These are phyloP conservation scores for Lathronympha strigana DNA, from an alignment of 2,888 invertebrate species.

Conservation along the genomic window DNA sequence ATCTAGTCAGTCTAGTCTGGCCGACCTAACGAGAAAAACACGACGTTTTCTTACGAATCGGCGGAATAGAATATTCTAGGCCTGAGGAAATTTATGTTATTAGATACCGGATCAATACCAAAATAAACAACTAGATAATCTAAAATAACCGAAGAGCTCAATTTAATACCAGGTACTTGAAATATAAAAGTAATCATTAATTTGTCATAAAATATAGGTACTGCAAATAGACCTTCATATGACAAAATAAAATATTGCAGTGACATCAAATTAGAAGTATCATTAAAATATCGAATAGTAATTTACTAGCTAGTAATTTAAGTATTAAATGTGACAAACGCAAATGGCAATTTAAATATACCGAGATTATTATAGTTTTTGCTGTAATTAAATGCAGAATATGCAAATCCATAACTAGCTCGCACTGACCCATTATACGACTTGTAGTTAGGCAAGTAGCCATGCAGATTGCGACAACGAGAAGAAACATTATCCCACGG, in stretches of 20 bases:
- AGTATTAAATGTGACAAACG: constrained; percentile 19
- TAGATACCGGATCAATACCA: constrained; percentile 4
- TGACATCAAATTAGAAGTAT: no score
- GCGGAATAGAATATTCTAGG: constrained; percentile 17
- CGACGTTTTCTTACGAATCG: constrained; percentile 34
- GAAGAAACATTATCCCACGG: constrained; percentile 58
- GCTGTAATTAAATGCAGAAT: constrained; percentile 35
- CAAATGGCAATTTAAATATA: constrained; percentile 28
- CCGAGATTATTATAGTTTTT: constrained; percentile 25
- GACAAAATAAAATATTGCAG: no score
- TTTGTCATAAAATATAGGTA: no score
- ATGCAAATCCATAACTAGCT: constrained; percentile 34
- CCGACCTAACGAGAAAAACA: constrained; percentile 32
- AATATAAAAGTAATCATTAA: no score
- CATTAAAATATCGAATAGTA: no score
- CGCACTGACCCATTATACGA: constrained; percentile 27
- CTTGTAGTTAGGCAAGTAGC: constrained; percentile 50
- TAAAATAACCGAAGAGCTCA: background rate
- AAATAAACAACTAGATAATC: background rate
- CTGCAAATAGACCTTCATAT: no score
- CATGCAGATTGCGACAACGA: constrained; percentile 53
- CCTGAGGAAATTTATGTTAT: constrained; percentile 21
- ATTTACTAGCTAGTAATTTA: background rate
- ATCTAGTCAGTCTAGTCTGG: constrained; percentile 39
- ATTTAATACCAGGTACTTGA: background rate